Conservation (phyloP, 2,113 vertebrate species). For the Xenopus tropicalis region DNA sequence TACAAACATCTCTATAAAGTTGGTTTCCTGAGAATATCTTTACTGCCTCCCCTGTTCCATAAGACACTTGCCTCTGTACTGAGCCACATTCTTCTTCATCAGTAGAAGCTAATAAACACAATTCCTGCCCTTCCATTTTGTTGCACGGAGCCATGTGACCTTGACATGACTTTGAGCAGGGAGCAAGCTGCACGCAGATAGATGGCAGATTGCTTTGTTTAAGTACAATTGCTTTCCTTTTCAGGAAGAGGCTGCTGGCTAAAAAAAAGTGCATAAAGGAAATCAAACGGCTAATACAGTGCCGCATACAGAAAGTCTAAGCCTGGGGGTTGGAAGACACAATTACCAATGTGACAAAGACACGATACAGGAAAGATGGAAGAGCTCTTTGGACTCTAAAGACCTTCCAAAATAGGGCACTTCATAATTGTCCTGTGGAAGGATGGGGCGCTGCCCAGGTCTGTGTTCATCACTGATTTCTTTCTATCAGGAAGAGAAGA, state of each 20-base stretch:
- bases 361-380: constrained; percentile 43
- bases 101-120: constrained; percentile 27
- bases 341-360: constrained; percentile 47
- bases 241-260: constrained; percentile 44
- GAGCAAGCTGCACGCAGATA: constrained; percentile 34
- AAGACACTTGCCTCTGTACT: neutral
- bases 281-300: constrained; percentile 43
- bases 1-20: too few relatives aligned
- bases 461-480: constrained; percentile 37
- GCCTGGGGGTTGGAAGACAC: constrained; percentile 43
- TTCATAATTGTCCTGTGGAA: constrained; percentile 41
- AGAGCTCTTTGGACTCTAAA: constrained; percentile 38
- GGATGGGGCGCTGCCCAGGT: constrained; percentile 24
- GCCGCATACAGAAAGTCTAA: constrained; percentile 33
- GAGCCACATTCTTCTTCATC: constrained; percentile 25
- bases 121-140: constrained; percentile 19
- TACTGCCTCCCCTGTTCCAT: too few relatives aligned
- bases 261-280: constrained; percentile 38
- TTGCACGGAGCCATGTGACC: constrained; percentile 25
- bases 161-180: constrained; percentile 41
- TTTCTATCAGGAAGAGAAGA: constrained; percentile 3
- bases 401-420: constrained; percentile 41
- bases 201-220: constrained; percentile 46
- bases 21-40: too few relatives aligned
- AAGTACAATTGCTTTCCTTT: constrained; percentile 45